phyloP scores from a whole-genome alignment of 1,140 invertebrate species.

The Zeugodacus cucurbitae region DNA sequence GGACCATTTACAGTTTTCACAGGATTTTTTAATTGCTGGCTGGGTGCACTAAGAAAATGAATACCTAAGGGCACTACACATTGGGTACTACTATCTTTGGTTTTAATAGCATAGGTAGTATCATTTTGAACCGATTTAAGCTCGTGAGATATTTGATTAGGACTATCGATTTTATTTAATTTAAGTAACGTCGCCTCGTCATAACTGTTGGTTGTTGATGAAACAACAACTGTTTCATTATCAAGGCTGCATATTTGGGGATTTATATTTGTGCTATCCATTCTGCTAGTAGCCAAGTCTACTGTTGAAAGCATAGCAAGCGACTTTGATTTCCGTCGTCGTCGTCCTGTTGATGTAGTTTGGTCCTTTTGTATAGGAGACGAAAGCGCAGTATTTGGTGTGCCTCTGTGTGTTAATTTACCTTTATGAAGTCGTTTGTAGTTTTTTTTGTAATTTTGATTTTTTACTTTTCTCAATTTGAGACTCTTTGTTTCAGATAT shows the following conservation, averaged over 20 bases:
- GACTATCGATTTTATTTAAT: not conserved
- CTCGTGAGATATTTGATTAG: not conserved
- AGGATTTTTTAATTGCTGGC: conserved; percentile 50
- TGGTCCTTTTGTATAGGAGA: not conserved
- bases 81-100: conserved; percentile 42
- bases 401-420: not conserved
- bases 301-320: not conserved
- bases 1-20: conserved; percentile 53
- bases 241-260: not conserved
- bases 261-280: not conserved
- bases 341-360: not conserved
- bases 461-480: not conserved
- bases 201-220: conserved; percentile 44
- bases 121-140: not conserved
- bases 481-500: not conserved
- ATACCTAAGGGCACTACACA: not conserved
- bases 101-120: not conserved
- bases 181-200: conserved; percentile 35
- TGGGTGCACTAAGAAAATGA: conserved; percentile 9
- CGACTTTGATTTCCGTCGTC: not conserved
- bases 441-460: not conserved
- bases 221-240: conserved; percentile 43
- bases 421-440: not conserved
- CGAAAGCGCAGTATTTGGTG: not conserved
- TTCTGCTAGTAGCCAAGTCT: not conserved